These are phyloP conservation scores for Holotrichia oblita DNA, from an alignment of 1,140 invertebrate species.

Conservation along the genomic window DNA sequence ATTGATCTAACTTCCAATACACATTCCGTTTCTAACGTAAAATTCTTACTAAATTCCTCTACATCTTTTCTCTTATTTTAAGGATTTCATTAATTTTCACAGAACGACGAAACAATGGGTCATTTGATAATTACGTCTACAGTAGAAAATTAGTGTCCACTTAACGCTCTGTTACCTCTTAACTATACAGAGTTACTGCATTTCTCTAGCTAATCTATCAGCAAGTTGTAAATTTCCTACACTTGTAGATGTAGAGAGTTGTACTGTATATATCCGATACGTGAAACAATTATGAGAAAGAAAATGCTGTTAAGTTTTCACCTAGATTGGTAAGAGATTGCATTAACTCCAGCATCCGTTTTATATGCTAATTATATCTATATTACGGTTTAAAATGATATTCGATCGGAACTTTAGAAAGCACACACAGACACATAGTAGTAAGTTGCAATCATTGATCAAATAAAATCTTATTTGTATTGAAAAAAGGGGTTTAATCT, in stretches of 20 bases:
- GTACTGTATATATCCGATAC: neutral
- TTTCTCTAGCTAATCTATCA: neutral
- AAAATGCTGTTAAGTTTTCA: conserved; percentile 15
- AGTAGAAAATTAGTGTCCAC: neutral
- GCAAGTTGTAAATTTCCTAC: neutral
- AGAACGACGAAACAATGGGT: neutral
- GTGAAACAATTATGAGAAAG: conserved; percentile 9
- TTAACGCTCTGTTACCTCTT: neutral
- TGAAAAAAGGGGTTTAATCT: no score
- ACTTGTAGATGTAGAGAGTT: neutral
- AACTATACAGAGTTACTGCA: neutral
- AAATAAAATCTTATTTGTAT: no score
- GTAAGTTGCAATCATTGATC: no score
- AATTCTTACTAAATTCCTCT: no score
- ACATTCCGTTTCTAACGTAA: no score
- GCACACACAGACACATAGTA: no score
- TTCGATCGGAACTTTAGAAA: no score
- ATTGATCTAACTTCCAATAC: no score
- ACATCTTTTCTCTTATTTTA: no score
- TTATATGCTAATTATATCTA: neutral
- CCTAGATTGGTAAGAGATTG: neutral
- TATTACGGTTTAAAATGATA: no score
- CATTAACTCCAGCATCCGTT: neutral
- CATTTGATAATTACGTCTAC: conserved; percentile 14
- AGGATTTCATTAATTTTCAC: no score